phyloP scores from a whole-genome alignment of 2,113 vertebrate species.

The Seriola quinqueradiata region DNA sequence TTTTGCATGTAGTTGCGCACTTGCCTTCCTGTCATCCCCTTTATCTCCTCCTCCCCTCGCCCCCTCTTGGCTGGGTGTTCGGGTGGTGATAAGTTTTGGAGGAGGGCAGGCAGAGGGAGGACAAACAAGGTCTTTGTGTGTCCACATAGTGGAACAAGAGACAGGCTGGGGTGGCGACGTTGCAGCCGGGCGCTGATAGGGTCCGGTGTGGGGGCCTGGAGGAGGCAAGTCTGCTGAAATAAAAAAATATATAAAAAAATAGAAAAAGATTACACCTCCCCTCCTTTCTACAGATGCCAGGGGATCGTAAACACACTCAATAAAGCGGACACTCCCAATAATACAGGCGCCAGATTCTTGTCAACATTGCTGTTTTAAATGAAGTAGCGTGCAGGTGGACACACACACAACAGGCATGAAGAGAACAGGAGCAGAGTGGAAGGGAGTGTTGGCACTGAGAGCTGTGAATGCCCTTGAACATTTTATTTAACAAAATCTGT shows the following conservation, averaged over 20 bases:
- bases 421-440: slow-evolving; percentile 8
- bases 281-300: slow-evolving; percentile 67
- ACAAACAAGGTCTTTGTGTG: slow-evolving; percentile 87
- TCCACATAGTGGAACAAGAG: slow-evolving; percentile 74
- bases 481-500: slow-evolving; percentile 34
- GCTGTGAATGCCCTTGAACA: slow-evolving; percentile 30
- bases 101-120: slow-evolving; percentile 71
- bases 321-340: slow-evolving; percentile 65
- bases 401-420: background rate
- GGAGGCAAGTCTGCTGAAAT: slow-evolving; percentile 65
- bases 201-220: slow-evolving; percentile 61
- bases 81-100: slow-evolving; percentile 84
- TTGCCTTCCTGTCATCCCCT: slow-evolving; percentile 14
- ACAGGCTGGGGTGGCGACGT: slow-evolving; percentile 62
- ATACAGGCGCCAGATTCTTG: slow-evolving; percentile 57
- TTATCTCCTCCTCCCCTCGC: slow-evolving; percentile 28
- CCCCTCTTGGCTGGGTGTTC: slow-evolving; percentile 67
- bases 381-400: slow-evolving; percentile 17
- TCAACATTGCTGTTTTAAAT: slow-evolving; percentile 34
- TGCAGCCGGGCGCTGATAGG: slow-evolving; percentile 63
- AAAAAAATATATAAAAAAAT: slow-evolving; percentile 33
- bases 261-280: slow-evolving; percentile 65
- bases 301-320: slow-evolving; percentile 70
- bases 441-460: background rate
- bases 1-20: slow-evolving; percentile 17